These are phyloP conservation scores for Acrobeloides nanus DNA, from an alignment of 2,888 invertebrate genomes.

Conservation along the genomic window DNA sequence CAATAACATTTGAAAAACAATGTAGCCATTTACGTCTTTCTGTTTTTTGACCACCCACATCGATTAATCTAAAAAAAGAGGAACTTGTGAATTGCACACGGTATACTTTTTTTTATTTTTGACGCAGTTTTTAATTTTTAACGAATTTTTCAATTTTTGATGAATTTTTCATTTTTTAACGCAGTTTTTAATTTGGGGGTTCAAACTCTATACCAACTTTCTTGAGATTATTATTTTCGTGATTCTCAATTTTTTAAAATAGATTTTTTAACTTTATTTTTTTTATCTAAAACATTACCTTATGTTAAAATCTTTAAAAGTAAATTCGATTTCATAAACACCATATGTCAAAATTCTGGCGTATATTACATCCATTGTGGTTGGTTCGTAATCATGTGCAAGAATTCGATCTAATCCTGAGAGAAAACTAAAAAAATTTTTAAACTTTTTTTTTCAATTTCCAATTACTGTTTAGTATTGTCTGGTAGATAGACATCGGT, in stretches of 20 bases:
- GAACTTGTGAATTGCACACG: constrained; percentile 6
- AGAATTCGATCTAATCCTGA: constrained; percentile 27
- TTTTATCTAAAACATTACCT: constrained; percentile 13
- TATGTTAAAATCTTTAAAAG: constrained; percentile 19
- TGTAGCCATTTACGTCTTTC: constrained; percentile 23
- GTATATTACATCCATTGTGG: constrained; percentile 20
- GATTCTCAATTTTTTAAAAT: not conserved
- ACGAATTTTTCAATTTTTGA: not conserved
- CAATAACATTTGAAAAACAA: constrained; percentile 24
- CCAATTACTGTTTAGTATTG: too few species aligned
- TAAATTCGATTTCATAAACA: constrained; percentile 26
- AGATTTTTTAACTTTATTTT: not conserved
- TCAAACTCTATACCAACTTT: not conserved
- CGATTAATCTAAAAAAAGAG: constrained; percentile 16
- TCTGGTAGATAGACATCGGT: too few species aligned
- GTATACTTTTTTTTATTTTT: constrained; percentile 1
- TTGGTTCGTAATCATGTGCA: constrained; percentile 14
- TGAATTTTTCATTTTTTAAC: not conserved
- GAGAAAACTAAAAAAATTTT: too few species aligned
- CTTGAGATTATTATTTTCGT: not conserved
- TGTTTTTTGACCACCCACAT: constrained; percentile 28
- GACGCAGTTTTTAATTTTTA: not conserved
- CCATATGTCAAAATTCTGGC: constrained; percentile 13
- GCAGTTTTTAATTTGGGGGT: not conserved
- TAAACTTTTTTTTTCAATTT: too few species aligned